Base-by-base conservation (phyloP, 53 echinoderm and acorn worm genomes). In the Stichopus horrens region DNA sequence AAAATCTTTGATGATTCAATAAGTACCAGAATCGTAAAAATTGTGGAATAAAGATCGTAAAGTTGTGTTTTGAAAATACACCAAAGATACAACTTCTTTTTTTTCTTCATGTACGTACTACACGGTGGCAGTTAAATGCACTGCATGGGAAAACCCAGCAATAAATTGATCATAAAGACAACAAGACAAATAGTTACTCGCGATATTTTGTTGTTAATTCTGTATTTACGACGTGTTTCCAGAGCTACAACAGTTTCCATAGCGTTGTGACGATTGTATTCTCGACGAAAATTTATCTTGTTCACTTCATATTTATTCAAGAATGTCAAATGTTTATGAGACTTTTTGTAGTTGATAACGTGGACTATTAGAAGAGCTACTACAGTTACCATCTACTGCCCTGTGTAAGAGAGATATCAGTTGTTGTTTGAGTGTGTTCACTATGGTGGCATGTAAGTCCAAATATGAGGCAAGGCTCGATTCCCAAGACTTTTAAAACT, bases 11-110 rank as follows among this genome's bases (percentile, higher is more conserved):
- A 81, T 81, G 56, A 57, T 58, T 81, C 81, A 56, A 56, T 81
- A 58, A 81, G 81, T 81, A 81, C 81, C 81, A 21, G 22, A 81
- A 81, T 58, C 81, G 53, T 81, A 81, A 81, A 81, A 81, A 57
- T 81, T 81, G 71, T 20, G 56, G 81, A 81, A 81, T 56, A 81
- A 51, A n/a, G 81, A 81, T 81, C 81, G 81, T 81, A 81, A 81
- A 81, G 58, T 9, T 81, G 81, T 81, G 81, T 81, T 81, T 81
- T 81, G 81, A 81, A 81, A 81, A 81, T 81, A 81, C 81, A 81
- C 57, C 52, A 19, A 81, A 57, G 6, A 55, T 81, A 18, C 57
- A 57, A 81, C 22, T 56, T 2, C 21, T 81, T 81, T 81, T 81
- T 2, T 9, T 81, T 81, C 57, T 81, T 71, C 71, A 71, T 71